Evolutionary conservation across 30 jellyfish, hydroid and myxozoan species (phyloP).

Genomic region (Haliclystus octoradiatus): DNA sequence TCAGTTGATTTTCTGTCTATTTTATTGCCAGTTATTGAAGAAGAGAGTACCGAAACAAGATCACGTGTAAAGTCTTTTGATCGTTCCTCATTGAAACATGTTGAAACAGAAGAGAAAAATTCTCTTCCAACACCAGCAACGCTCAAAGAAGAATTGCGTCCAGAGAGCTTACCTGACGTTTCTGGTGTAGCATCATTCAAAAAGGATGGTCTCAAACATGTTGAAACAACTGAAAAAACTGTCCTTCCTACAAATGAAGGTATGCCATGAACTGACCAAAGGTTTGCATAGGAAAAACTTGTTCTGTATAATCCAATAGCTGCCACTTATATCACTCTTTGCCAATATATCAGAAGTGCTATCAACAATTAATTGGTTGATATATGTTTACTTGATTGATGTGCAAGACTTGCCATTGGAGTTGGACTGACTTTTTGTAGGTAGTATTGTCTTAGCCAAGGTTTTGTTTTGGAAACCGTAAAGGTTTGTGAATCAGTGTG

Average conservation of each 20-base stretch:
- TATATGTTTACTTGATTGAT: too few relatives aligned
- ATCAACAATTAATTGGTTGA: too few relatives aligned
- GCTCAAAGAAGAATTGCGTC: constrained; percentile 81
- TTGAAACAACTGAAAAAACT: constrained; percentile 64
- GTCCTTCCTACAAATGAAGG: constrained; percentile 90
- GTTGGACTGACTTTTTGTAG: too few relatives aligned
- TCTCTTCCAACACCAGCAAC: constrained; percentile 87
- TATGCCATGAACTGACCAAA: constrained; percentile 9
- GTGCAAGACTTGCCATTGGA: too few relatives aligned
- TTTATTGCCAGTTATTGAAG: constrained; percentile 46
- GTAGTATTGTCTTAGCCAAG: too few relatives aligned
- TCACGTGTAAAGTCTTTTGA: constrained; percentile 88
- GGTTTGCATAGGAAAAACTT: too few relatives aligned
- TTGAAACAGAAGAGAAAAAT: constrained; percentile 90
- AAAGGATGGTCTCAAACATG: constrained; percentile 63
- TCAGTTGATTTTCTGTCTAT: background rate
- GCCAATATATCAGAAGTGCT: too few relatives aligned
- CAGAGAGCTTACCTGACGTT: constrained; percentile 86
- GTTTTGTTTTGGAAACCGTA: too few relatives aligned
- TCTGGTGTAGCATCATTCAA: constrained; percentile 74
- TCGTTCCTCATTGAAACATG: constrained; percentile 68
- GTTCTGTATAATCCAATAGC: too few relatives aligned
- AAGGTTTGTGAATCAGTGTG: too few relatives aligned
- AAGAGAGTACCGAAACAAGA: constrained; percentile 76
- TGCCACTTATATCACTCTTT: too few relatives aligned